Base-by-base conservation (phyloP, 2,888 invertebrate genomes). In the Lordiphosa fenestrarum region DNA sequence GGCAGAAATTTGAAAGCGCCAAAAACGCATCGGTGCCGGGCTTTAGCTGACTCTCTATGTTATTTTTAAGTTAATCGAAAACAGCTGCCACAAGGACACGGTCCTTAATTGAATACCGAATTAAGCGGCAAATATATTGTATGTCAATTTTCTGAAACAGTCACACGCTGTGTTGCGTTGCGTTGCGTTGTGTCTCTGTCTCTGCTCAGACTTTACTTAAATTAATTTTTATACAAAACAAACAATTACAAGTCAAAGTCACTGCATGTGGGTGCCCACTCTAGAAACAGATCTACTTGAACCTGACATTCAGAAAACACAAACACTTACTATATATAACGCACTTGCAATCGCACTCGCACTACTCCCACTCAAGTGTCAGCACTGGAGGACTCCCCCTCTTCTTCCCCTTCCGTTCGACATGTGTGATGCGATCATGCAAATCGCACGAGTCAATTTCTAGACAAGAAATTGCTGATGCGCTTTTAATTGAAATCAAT, bases 401-500 rank as follows among this genome's bases (percentile, higher is more conserved):
- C 9, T 4, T 10, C 4, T 7, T 3, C 30, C 30, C 30, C 10
- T 10, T 30, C 30, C 30, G 30, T 10, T 30, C 30, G 30, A 5
- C 23, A 58, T 53, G 19, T 19, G 19, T 53, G 50, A 39, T 51
- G 47, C n/a, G 41, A 66, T 66, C 46, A 38, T 13, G 35, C 47
- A 48, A 33, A 15, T 6, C 44, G 52, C 46, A 25, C 44, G 12
- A 33, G 51, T 52, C 30, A 30, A 30, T 30, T 30, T 7, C 10
- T 9, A 30, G 30, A 30, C 30, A 30, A 30, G 30, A 9, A 30
- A 30, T 30, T 30, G 60, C 58, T 77, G 83, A 84, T 80, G 80
- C 78, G 70, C 83, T 85, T 83, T 85, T 66, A 80, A 85, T 85
- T 80, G 64, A 83, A 67, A 62, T 75, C 75, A 83, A 80, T 84